Evolutionary conservation across 2,797 vertebrate species (phyloP), one percentile per base, ranked within the genome.

Genomic region (Anguilla pacifica): DNA sequence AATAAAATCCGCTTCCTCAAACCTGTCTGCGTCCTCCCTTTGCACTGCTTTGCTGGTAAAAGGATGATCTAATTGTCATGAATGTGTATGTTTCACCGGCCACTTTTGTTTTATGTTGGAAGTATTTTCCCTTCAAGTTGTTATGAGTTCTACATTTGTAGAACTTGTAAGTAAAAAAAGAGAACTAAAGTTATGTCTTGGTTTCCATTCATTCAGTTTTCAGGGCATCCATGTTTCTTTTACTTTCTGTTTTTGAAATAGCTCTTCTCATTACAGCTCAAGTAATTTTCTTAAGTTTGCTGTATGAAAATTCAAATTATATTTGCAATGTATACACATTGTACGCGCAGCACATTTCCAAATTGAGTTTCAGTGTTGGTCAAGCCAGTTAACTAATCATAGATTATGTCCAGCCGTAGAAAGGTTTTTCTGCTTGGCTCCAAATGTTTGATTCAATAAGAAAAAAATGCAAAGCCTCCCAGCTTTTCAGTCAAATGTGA

Each of bases 51-150:
- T 95, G 95, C 93, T 92, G 90, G 92, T 93, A 92, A 93, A 90
- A 95, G 96, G 96, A 96, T 96, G 94, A 92, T 94, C 90, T 96
- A 95, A 96, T 95, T 93, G 90, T 94, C 92, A 93, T 91, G 81
- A 92, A 91, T 91, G 49, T 93, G 89, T 93, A 93, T 92, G 92
- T 92, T 91, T 94, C 93, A 92, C 91, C 92, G 90, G 92, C 94
- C 90, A 94, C 88, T 92, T 90, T 88, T 92, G 92, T 92, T 93
- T 93, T 92, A 94, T 84, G 46, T 93, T 93, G 87, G 92, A 91
- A 90, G 90, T 88, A 83, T 25, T 53, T 46, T 55, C 46, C 90
- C 81, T 43, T 17, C 39, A 46, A 35, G 39, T 79, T 46, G 6
- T 46, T 51, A 82, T 9, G 43, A 82, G 79, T 82, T 82, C 46